Conservation (phyloP, 2,888 invertebrate genomes). For the Bembecia ichneumoniformis region DNA sequence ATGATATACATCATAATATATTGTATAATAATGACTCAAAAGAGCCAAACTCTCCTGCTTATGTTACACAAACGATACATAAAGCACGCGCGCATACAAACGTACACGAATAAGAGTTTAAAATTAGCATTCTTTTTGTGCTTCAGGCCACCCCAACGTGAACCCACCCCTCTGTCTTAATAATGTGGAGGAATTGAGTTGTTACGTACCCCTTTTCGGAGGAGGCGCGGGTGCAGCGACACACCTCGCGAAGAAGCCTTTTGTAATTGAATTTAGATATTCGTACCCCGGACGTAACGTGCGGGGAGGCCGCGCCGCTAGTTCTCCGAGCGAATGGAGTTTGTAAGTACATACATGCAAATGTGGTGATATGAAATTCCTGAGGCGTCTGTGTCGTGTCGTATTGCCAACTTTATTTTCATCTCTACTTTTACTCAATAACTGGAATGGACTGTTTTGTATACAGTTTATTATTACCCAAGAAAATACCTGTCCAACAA, state of each 20-base stretch:
- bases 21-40: too few relatives aligned
- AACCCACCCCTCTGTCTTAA: constrained; percentile 60
- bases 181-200: constrained; percentile 71
- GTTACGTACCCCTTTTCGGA: constrained; percentile 62
- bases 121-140: constrained; percentile 73
- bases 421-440: constrained; percentile 11
- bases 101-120: constrained; percentile 65
- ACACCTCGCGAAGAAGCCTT: constrained; percentile 63
- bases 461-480: too few relatives aligned
- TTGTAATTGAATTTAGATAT: constrained; percentile 73
- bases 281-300: constrained; percentile 58
- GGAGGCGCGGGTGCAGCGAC: constrained; percentile 66
- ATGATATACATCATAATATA: constrained; percentile 4
- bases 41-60: constrained; percentile 56
- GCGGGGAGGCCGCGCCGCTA: constrained; percentile 49
- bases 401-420: constrained; percentile 29
- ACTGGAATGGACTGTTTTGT: too few relatives aligned
- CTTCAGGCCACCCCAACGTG: constrained; percentile 51
- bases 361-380: constrained; percentile 57
- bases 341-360: constrained; percentile 30
- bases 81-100: constrained; percentile 69
- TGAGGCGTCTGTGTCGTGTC: constrained; percentile 34
- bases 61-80: constrained; percentile 66
- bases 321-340: constrained; percentile 36
- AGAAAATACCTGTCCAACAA: too few relatives aligned